Base-by-base conservation (phyloP, 1,140 invertebrate species). In the Papilio dardanus region DNA sequence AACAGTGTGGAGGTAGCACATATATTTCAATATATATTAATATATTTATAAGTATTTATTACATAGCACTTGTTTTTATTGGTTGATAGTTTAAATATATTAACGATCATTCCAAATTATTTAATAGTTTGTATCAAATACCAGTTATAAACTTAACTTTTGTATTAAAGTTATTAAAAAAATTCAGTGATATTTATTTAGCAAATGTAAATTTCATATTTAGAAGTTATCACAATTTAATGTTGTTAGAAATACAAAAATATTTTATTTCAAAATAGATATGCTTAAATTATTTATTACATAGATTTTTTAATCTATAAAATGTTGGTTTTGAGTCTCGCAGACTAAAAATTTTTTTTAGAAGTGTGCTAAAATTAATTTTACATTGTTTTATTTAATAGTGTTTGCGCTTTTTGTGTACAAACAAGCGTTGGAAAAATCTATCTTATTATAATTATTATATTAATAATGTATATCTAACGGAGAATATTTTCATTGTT, bases 401-500 rank as follows among this genome's bases (percentile, higher is more conserved):
- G 78, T 68, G 76, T 84, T 86, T 86, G 83, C 86, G 85, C 85
- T 88, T 83, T 85, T 89, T 85, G 75, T 86, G 54, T 77, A 81
- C 75, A 80, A 80, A 83, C 75, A 78, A 75, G 76, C 79, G 86
- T 82, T 80, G 81, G 82, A 83, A 88, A 82, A 87, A 79, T 86
- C 80, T 86, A 85, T 86, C 79, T 74, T 82, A 85, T 75, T 76
- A 77, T 82, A 81, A 40, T 80, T 76, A 77, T 79, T 76, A 78
- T 87, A 87, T 84, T 84, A 83, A 78, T 79, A 62, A 24, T 62
- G 3, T 62, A 81, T 83, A 84, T 83, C 77, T 82, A 80, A 81
- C 74, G 83, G 84, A 86, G 81, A 86, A 74, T 88, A 89, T 86
- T 87, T 84, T 87, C 81, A 83, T 83, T 83, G 83, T 86, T 86